Evolutionary conservation across 2,888 invertebrate species (phyloP), one percentile per base, ranked within the genome.

Genomic region (Drosophila fulvimacula): DNA sequence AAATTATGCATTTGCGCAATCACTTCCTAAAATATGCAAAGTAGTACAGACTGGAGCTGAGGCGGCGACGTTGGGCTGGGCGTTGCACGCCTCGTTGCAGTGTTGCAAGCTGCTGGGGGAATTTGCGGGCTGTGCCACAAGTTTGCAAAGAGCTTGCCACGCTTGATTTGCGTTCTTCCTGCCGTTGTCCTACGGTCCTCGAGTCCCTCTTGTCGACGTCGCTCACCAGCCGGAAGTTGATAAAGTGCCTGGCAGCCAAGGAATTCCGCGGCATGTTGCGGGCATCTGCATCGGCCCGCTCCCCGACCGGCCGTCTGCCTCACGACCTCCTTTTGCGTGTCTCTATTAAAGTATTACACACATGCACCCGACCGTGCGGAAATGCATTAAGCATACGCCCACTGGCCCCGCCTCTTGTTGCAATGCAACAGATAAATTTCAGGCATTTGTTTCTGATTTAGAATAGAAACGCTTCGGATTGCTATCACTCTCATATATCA

Each of bases 1-100:
- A 85, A 85, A 88, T 85, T 88, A 85, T 88, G 85, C 85, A 88
- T 88, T 85, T 88, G 80, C 64, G 81, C 84, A 85, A 85, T 85
- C 85, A 85, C 88, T 88, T 85, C 87, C 88, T 86, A 83, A 81
- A 85, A 83, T 85, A 86, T 83, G 84, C 81, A 79, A 72, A 69
- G 66, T 58, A 67, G 30, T 48, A 21, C 6, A 17, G 21, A 1
- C n/a, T 9, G 19, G 19, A 21, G 48, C 21, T 41, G 48, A 44
- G 24, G 21, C 21, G 42, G 9, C n/a, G 24, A 9, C 15, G 24
- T 15, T 38, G 67, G 56, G 56, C 27, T 41, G 60, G 68, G 66
- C 55, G 67, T 70, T 76, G 73, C 81, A 62, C 48, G 82, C 73
- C 77, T 51, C 70, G 76, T 55, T 73, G 81, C 79, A 57, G 69